Conservation (phyloP, 2,888 invertebrate species). For the Xestia sexstrigata region DNA sequence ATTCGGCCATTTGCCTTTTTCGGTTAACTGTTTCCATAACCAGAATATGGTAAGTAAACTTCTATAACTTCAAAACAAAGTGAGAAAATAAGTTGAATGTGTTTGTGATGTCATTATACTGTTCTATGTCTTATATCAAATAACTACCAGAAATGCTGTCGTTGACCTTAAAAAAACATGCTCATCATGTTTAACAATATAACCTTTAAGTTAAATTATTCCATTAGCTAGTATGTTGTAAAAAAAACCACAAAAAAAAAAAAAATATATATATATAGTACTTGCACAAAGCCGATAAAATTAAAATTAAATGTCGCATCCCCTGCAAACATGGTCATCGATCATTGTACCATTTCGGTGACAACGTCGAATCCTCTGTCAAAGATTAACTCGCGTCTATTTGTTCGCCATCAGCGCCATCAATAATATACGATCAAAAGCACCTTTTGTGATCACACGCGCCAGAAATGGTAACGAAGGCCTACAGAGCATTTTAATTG, state of each 20-base stretch:
- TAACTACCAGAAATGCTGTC: too few species aligned
- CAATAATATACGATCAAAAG: conserved; percentile 7
- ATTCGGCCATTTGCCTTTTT: neutral
- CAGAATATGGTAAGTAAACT: neutral
- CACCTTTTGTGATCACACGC: neutral
- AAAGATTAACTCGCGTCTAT: conserved; percentile 34
- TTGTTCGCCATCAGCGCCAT: conserved; percentile 25
- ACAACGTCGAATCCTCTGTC: conserved; percentile 13
- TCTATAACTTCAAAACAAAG: neutral
- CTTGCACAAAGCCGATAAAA: neutral
- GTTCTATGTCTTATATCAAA: too few species aligned
- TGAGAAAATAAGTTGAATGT: neutral
- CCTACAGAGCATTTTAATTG: neutral
- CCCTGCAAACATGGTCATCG: too few species aligned
- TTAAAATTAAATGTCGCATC: neutral
- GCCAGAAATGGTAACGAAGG: neutral
- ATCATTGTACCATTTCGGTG: conserved; percentile 1
- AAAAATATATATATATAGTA: neutral
- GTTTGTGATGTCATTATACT: too few species aligned
- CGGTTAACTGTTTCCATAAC: neutral
- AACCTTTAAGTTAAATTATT: neutral
- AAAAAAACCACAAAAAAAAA: neutral
- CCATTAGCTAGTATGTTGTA: neutral
- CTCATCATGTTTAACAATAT: too few species aligned
- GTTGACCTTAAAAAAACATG: too few species aligned